Base-by-base conservation (phyloP, 2,797 vertebrate genomes). In the Harpagifer antarcticus region DNA sequence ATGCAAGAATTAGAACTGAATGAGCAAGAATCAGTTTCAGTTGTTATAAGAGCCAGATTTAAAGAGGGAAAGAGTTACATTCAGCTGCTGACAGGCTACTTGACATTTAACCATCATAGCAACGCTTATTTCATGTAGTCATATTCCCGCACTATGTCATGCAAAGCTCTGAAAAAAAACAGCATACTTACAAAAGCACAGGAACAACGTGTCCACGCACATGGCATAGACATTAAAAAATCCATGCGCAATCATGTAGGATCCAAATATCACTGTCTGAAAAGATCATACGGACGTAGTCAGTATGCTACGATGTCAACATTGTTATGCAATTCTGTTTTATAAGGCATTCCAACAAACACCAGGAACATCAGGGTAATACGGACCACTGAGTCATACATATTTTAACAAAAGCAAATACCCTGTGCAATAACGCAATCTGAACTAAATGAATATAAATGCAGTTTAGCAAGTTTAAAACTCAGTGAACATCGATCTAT, bases 201-300 rank as follows among this genome's bases (percentile, higher is more conserved):
- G 95, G 95, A 99, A 99, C 84, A 99, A 91, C 0, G 98, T 99
- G 90, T 99, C 98, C 37, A 99, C 96, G 88, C 98, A 99, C 96
- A 98, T 98, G 92, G 97, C 95, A 82, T 97, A 98, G 92, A 99
- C 97, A 1, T 96, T 99, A 93, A 99, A 99, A 91, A 99, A 99
- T 50, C 97, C 97, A 1, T 98, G 96, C 72, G 98, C 97, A 73
- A 99, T 94, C 79, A 99, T 86, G 81, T 97, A 99, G 48, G 98
- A 97, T 84, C 97, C 98, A 79, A 98, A 93, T 81, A 96, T 94
- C 89, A 99, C 94, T 0, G 96, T 97, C 98, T 99, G 91, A 40
- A 90, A 92, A 49, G 87, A 78, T 11, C 55, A 87, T 85, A 17
- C 44, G 2, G 54, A 16, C 8, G n/a, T 19, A 23, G 52, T 84